These are phyloP conservation scores for Geotrypetes seraphini DNA, from an alignment of 2,797 vertebrate genomes.

Conservation along the genomic window DNA sequence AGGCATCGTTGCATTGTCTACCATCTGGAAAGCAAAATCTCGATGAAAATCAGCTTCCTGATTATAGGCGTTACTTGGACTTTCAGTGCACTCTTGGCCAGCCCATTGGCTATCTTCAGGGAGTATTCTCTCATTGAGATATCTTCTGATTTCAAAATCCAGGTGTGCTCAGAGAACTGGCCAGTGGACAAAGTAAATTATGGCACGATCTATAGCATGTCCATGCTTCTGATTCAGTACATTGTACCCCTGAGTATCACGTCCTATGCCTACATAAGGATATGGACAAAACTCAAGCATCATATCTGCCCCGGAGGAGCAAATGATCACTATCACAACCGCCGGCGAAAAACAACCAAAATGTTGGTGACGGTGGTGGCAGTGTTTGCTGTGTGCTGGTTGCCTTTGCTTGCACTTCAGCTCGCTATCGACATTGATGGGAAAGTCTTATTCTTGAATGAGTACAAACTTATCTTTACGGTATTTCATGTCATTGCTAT, in stretches of 20 bases:
- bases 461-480: conserved; percentile 88
- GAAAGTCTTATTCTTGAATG: conserved; percentile 69
- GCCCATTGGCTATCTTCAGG: conserved; percentile 87
- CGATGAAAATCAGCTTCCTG: conserved; percentile 69
- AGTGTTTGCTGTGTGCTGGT: conserved; percentile 86
- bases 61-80: conserved; percentile 82
- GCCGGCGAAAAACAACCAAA: conserved; percentile 80
- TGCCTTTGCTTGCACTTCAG: conserved; percentile 88
- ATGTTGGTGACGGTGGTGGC: conserved; percentile 88
- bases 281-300: conserved; percentile 83
- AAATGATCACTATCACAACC: conserved; percentile 58
- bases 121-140: conserved; percentile 76
- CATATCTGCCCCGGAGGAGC: conserved; percentile 54
- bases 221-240: conserved; percentile 78
- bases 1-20: conserved; percentile 84
- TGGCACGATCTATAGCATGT: conserved; percentile 76
- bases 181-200: conserved; percentile 63
- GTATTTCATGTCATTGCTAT: conserved; percentile 85
- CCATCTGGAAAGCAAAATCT: conserved; percentile 87
- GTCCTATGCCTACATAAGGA: conserved; percentile 74
- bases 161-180: conserved; percentile 86
- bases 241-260: conserved; percentile 77
- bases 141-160: conserved; percentile 62
- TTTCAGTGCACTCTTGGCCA: conserved; percentile 77
- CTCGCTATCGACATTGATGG: conserved; percentile 83